Evolutionary conservation across 2,113 vertebrate genomes (phyloP).

Genomic region (Oxyura jamaicensis): DNA sequence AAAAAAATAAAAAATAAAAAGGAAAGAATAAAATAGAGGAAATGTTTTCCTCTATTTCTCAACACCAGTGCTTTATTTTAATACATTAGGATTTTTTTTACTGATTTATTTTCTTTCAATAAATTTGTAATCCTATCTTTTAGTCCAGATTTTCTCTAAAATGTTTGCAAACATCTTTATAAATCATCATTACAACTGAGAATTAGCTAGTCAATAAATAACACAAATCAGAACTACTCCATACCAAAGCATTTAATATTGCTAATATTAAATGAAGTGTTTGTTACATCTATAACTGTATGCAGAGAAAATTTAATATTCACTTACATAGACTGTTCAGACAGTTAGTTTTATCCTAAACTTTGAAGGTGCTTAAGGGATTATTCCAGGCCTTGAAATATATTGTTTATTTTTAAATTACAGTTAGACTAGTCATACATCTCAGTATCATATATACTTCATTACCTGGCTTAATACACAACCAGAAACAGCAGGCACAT

Average conservation of each 20-base stretch:
- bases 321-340: not conserved
- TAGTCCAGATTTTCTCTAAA: not conserved
- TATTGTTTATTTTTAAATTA: not conserved
- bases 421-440: not conserved
- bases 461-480: not conserved
- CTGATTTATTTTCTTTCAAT: not conserved
- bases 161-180: not conserved
- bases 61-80: not conserved
- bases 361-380: not conserved
- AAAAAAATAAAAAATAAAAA: not conserved
- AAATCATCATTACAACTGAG: not conserved
- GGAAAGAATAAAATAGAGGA: not conserved
- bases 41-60: not conserved
- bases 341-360: not conserved
- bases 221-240: not conserved
- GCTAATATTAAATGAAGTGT: not conserved
- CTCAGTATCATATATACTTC: not conserved
- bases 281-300: not conserved
- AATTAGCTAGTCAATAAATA: not conserved
- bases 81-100: not conserved
- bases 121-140: not conserved
- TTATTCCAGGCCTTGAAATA: not conserved
- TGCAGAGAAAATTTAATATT: not conserved
- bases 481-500: not conserved
- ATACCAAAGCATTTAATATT: not conserved